Base-by-base conservation (phyloP, 1,140 invertebrate genomes). In the Diachasma alloeum region DNA sequence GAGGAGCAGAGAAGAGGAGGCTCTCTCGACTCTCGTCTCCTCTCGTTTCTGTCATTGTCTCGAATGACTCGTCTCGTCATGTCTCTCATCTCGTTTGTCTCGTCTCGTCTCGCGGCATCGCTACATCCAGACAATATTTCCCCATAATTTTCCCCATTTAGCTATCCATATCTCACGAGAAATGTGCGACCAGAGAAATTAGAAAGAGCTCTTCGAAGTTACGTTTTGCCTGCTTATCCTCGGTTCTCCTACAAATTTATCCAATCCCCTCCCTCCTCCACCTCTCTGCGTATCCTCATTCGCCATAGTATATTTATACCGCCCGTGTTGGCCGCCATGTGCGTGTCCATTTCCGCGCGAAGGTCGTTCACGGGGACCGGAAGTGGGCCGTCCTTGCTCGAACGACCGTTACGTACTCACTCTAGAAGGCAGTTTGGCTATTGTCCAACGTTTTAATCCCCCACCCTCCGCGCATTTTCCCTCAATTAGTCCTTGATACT, bases 381-480 rank as follows among this genome's bases (percentile, higher is more conserved):
- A 88, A 89, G 84, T 89, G 82, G 81, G 82, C 85, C 86, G 87
- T 82, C 87, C 87, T 88, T 89, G 87, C 81, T 70, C 78, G 84
- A 77, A 83, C 83, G 83, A 82, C 86, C 85, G 84, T 86, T 85
- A 85, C 81, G 81, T 80, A 84, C 80, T 75, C 59, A 79, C 80
- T 80, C 8, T 11, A 63, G 59, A 63, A n/a, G 59, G 15, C 59
- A 69, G 42, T 70, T 44, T 70, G 68, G 68, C 68, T 31, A 63
- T 63, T 63, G 59, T 63, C 59, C 59, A 63, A 63, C 15, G 9
- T 31, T 31, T 15, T 63, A 11, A 31, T 36, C 31, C 8, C 39
- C 9, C 39, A n/a, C n/a, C n/a, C n/a, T n/a, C 13, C 39, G 39
- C 39, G 3, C 4, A 31, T 6, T 31, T 31, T 37, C 9, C 36